These are phyloP conservation scores for Tetranychus truncatus DNA, from an alignment of 2,888 invertebrate genomes.

Conservation along the genomic window DNA sequence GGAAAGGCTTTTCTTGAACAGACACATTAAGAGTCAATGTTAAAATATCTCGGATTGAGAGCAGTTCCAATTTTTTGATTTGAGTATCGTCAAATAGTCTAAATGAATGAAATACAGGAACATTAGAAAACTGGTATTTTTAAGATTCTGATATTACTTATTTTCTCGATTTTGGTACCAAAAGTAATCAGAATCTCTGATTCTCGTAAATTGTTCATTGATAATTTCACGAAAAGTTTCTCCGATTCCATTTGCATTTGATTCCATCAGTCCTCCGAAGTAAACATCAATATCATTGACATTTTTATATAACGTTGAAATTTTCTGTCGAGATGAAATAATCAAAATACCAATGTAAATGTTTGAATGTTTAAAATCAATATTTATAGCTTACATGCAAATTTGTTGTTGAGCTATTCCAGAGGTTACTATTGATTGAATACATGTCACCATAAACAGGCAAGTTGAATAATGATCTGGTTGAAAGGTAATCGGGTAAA, in stretches of 20 bases:
- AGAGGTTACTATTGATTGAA: neutral
- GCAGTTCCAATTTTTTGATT: constrained; percentile 34
- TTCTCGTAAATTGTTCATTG: constrained; percentile 40
- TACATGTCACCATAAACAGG: neutral
- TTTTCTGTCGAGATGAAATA: neutral
- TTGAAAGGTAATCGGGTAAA: constrained; percentile 44
- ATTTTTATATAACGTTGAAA: neutral
- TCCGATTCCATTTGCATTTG: constrained; percentile 36
- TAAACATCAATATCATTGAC: constrained; percentile 39
- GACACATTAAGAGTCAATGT: constrained; percentile 37
- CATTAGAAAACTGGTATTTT: constrained; percentile 32
- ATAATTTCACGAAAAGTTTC: constrained; percentile 39
- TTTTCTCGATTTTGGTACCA: constrained; percentile 40
- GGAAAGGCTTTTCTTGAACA: constrained; percentile 37
- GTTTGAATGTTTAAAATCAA: neutral
- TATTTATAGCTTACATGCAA: neutral
- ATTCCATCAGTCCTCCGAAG: constrained; percentile 43
- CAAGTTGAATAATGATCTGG: constrained; percentile 35
- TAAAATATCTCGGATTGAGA: constrained; percentile 39
- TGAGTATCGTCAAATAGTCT: constrained; percentile 38
- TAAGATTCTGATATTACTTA: constrained; percentile 25
- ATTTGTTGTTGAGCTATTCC: neutral
- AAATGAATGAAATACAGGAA: neutral
- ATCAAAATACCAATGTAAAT: neutral
- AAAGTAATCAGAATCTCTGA: constrained; percentile 42